These are phyloP conservation scores for Pseudorasbora parva DNA, from an alignment of 2,113 vertebrate genomes.

Conservation along the genomic window DNA sequence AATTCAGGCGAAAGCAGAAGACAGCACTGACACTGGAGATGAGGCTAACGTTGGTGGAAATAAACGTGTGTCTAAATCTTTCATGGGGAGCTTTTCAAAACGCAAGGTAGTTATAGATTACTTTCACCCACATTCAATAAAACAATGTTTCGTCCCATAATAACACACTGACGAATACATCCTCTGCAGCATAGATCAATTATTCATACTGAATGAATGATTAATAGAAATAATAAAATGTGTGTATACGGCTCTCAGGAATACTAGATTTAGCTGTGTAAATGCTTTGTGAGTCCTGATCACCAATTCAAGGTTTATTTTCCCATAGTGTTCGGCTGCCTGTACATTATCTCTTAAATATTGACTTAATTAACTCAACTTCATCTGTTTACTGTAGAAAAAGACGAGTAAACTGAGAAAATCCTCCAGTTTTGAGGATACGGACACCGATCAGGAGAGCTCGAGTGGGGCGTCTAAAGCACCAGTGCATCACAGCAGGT, in stretches of 20 bases:
- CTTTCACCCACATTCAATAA: neutral
- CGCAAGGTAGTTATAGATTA: constrained; percentile 81
- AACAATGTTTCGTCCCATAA: neutral
- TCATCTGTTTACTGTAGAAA: constrained; percentile 75
- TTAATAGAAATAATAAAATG: neutral
- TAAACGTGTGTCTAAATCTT: constrained; percentile 78
- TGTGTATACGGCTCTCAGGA: neutral
- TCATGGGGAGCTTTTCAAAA: constrained; percentile 90
- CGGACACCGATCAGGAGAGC: constrained; percentile 83
- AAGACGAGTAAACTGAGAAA: constrained; percentile 89
- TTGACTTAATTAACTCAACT: neutral
- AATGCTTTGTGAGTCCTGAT: neutral
- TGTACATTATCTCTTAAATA: neutral
- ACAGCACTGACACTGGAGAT: constrained; percentile 80
- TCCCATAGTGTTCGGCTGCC: neutral
- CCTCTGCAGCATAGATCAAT: neutral
- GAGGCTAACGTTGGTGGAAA: constrained; percentile 74
- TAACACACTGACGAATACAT: neutral
- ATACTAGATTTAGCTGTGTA: neutral
- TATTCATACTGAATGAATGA: constrained; percentile 1
- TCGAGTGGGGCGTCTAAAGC: constrained; percentile 79
- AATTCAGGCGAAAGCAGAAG: constrained; percentile 82
- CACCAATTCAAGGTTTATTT: neutral
- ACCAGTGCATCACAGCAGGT: constrained; percentile 84
- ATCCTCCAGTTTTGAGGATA: constrained; percentile 87